Conservation (phyloP, 64 coral and sea anemone genomes). For the Pachyseris speciosa region DNA sequence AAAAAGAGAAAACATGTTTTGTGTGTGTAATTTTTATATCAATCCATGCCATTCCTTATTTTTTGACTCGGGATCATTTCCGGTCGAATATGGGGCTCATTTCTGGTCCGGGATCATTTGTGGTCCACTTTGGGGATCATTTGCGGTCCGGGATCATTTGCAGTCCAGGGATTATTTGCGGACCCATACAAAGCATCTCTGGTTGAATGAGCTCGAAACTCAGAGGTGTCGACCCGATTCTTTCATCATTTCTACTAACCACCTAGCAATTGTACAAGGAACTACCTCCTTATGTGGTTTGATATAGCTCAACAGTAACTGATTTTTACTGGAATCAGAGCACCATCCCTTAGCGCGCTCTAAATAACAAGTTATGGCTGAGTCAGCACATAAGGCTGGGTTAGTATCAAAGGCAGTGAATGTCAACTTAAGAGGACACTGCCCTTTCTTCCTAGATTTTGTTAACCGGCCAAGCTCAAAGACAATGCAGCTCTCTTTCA, state of each 20-base stretch:
- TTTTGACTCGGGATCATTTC: no score
- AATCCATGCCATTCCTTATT: no score
- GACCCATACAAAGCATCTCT: slow-evolving; percentile 29
- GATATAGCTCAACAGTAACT: slow-evolving; percentile 31
- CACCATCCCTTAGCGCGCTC: neutral
- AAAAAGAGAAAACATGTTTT: no score
- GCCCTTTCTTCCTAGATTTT: slow-evolving; percentile 19
- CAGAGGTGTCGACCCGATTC: slow-evolving; percentile 25
- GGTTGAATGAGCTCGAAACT: neutral
- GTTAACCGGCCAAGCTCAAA: slow-evolving; percentile 23
- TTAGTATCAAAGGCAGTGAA: neutral
- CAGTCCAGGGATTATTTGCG: no score
- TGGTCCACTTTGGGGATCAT: no score
- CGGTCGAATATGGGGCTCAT: no score
- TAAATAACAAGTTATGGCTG: neutral
- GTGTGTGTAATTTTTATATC: no score
- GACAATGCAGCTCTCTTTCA: neutral
- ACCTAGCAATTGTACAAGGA: slow-evolving; percentile 33
- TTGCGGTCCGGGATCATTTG: no score
- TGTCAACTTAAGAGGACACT: neutral
- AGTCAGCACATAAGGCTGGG: neutral
- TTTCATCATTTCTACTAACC: slow-evolving; percentile 26
- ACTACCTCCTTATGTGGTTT: slow-evolving; percentile 19
- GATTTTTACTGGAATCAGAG: neutral
- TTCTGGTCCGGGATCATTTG: no score